These are phyloP conservation scores for Hermodice carunculata DNA, from an alignment of 2,888 invertebrate genomes.

Conservation along the genomic window DNA sequence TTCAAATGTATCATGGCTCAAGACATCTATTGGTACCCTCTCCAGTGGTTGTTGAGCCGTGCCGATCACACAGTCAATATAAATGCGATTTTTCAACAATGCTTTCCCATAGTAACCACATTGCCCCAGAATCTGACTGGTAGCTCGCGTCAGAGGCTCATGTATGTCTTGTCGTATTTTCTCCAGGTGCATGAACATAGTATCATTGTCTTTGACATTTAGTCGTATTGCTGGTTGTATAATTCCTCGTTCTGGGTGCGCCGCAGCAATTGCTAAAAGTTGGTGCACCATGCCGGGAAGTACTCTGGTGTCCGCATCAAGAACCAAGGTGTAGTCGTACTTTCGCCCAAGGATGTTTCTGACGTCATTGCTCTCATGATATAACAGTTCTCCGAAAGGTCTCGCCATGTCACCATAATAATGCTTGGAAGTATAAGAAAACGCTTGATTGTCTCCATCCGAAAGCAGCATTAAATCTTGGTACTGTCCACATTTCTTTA, in stretches of 20 bases:
- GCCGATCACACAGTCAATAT: constrained; percentile 57
- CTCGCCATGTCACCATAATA: constrained; percentile 52
- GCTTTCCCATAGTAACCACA: constrained; percentile 60
- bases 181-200: constrained; percentile 60
- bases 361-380: constrained; percentile 54
- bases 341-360: constrained; percentile 52
- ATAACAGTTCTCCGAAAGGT: constrained; percentile 50
- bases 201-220: constrained; percentile 46
- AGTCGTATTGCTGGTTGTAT: constrained; percentile 59
- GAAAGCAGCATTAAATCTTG: constrained; percentile 59
- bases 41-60: constrained; percentile 51
- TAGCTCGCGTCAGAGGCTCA: constrained; percentile 57
- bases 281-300: constrained; percentile 49
- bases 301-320: constrained; percentile 58
- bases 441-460: constrained; percentile 55
- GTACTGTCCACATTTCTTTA: constrained; percentile 59
- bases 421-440: constrained; percentile 49
- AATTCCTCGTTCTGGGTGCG: constrained; percentile 56
- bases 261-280: constrained; percentile 53
- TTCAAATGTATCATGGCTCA: constrained; percentile 61
- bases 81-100: constrained; percentile 53
- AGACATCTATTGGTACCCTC: constrained; percentile 55
- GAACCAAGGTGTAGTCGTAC: constrained; percentile 57
- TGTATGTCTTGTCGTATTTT: constrained; percentile 53
- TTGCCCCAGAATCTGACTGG: constrained; percentile 52